Evolutionary conservation across 2,797 vertebrate genomes (phyloP).

Genomic region (Halcyon smyrnensis): DNA sequence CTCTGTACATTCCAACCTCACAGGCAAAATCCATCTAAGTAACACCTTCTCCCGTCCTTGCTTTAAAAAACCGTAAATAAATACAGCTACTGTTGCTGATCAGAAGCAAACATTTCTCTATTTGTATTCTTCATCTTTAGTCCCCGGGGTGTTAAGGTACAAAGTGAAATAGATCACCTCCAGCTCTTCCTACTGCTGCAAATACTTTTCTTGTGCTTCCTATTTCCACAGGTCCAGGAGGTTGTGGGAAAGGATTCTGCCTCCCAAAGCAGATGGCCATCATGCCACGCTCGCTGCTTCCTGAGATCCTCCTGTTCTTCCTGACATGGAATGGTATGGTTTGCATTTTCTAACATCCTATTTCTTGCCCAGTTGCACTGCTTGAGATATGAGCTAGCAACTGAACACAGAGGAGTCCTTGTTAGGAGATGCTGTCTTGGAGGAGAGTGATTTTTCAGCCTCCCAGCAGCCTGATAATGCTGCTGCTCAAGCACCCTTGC

Average conservation of each 20-base stretch:
- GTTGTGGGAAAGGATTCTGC: background rate
- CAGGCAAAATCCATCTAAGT: background rate
- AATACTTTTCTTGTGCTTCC: background rate
- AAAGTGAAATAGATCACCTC: background rate
- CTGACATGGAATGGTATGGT: background rate
- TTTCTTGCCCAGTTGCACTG: background rate
- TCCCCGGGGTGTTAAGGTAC: background rate
- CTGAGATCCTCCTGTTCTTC: background rate
- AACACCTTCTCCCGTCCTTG: background rate
- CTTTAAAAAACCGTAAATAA: background rate
- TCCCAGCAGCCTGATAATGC: background rate
- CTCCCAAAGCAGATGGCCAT: background rate
- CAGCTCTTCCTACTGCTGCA: background rate
- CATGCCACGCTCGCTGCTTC: background rate
- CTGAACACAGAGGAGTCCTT: background rate
- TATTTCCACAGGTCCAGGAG: background rate
- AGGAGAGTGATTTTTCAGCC: background rate
- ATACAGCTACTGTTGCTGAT: background rate
- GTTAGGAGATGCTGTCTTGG: background rate
- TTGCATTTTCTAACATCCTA: background rate
- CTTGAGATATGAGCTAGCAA: background rate
- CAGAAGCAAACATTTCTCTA: background rate
- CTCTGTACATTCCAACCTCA: background rate
- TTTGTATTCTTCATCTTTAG: background rate
- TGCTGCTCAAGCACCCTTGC: slow-evolving; percentile 1